Conservation (phyloP, 1,140 invertebrate genomes). For the Drosophila tani region DNA sequence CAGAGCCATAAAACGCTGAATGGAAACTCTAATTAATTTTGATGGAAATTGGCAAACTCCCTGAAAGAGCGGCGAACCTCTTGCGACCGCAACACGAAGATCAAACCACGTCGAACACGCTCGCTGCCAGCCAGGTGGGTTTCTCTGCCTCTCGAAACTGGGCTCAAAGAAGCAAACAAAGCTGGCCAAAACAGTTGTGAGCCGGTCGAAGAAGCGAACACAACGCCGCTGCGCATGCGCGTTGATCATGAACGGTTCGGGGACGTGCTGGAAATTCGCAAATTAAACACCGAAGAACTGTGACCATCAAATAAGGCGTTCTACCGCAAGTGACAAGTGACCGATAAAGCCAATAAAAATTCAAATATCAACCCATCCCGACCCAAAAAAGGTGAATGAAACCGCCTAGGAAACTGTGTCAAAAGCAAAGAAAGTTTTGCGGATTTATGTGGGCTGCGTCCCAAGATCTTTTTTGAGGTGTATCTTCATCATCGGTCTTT, state of each 20-base stretch:
- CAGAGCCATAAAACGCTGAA: constrained; percentile 31
- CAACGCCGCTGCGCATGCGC: constrained; percentile 64
- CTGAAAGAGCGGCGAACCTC: constrained; percentile 1
- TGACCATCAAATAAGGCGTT: constrained; percentile 25
- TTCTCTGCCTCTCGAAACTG: background rate
- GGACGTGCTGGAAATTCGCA: constrained; percentile 70
- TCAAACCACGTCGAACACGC: constrained; percentile 49
- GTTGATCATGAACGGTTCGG: constrained; percentile 51
- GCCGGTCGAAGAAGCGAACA: constrained; percentile 54
- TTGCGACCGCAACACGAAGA: constrained; percentile 10
- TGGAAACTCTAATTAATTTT: constrained; percentile 39
- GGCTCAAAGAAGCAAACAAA: constrained; percentile 25
- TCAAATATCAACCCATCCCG: constrained; percentile 12
- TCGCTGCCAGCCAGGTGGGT: constrained; percentile 17
- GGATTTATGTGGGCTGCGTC: constrained; percentile 35
- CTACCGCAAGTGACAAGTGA: constrained; percentile 48
- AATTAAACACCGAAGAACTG: constrained; percentile 32
- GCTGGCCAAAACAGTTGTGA: constrained; percentile 36
- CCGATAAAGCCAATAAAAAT: constrained; percentile 24
- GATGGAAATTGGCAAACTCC: constrained; percentile 20
- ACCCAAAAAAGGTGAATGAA: constrained; percentile 70
- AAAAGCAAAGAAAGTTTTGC: constrained; percentile 67
- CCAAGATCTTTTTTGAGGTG: constrained; percentile 34
- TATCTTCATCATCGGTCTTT: constrained; percentile 13
- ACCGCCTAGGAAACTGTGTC: constrained; percentile 61